Percentiles rank a stretch among this genome's conserved stretches.
Conservation (phyloP, 2,113 vertebrate genomes). For the Oreochromis tanganicae region DNA sequence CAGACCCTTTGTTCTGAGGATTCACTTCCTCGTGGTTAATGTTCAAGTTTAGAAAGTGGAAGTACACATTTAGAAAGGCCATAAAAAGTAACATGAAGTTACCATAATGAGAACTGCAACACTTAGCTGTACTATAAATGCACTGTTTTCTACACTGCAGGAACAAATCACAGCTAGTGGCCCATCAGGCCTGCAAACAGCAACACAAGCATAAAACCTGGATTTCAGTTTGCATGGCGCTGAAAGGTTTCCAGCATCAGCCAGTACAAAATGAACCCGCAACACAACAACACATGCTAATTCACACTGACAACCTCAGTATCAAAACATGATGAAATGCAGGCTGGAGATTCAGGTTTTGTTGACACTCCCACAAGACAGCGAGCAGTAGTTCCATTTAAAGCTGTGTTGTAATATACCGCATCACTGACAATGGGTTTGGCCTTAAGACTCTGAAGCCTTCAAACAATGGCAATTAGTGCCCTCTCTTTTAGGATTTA, state of each 20-base stretch:
- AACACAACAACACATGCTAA: constrained; percentile 10
- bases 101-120: background rate
- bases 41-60: constrained; percentile 5
- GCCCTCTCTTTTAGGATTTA: background rate
- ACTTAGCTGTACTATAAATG: background rate
- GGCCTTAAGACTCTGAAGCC: background rate
- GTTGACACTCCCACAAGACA: background rate
- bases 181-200: background rate
- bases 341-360: background rate
- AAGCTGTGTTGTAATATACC: background rate
- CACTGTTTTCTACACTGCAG: background rate
- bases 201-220: background rate
- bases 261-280: constrained; percentile 26
- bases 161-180: background rate
- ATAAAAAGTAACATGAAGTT: background rate
- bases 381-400: background rate
- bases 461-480: background rate
- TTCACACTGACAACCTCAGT: background rate
- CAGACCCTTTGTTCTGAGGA: background rate
- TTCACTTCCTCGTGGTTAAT: background rate
- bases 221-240: constrained; percentile 30
- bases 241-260: background rate
- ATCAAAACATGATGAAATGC: background rate
- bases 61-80: constrained; percentile 5
- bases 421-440: background rate